These are phyloP conservation scores for Neolamprologus longior DNA, from an alignment of 2,113 vertebrate genomes.

Conservation along the genomic window DNA sequence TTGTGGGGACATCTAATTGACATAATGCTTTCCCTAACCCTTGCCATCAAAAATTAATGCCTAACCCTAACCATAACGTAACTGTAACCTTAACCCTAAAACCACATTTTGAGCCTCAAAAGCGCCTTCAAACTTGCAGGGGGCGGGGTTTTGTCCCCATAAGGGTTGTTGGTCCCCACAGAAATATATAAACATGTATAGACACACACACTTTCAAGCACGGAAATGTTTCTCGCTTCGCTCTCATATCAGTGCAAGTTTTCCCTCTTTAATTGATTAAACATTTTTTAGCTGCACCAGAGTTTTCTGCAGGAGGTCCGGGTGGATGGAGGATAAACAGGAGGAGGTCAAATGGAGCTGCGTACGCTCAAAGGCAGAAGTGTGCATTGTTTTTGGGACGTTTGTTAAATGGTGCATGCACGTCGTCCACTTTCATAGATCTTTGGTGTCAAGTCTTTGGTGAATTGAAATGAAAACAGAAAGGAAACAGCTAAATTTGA, in stretches of 20 bases:
- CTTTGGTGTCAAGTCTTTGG: neutral
- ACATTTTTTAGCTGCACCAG: neutral
- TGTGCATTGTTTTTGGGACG: neutral
- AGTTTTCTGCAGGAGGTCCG: neutral
- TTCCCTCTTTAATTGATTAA: neutral
- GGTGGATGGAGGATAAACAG: neutral
- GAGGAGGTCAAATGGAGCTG: neutral
- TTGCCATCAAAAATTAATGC: accelerated
- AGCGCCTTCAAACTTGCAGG: neutral
- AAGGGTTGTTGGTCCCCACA: neutral
- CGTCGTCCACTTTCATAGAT: neutral
- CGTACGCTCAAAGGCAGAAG: neutral
- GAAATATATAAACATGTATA: neutral
- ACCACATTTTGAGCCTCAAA: neutral
- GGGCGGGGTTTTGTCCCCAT: neutral
- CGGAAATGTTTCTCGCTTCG: accelerated
- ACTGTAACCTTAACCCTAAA: neutral
- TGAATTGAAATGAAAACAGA: neutral
- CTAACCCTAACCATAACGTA: neutral
- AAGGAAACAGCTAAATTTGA: neutral
- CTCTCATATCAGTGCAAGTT: neutral
- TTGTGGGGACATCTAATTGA: neutral
- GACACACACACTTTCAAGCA: neutral
- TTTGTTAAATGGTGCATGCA: neutral
- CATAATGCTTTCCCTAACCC: accelerated